Base-by-base conservation (phyloP, 1,140 invertebrate genomes). In the Drosophila kikkawai region DNA sequence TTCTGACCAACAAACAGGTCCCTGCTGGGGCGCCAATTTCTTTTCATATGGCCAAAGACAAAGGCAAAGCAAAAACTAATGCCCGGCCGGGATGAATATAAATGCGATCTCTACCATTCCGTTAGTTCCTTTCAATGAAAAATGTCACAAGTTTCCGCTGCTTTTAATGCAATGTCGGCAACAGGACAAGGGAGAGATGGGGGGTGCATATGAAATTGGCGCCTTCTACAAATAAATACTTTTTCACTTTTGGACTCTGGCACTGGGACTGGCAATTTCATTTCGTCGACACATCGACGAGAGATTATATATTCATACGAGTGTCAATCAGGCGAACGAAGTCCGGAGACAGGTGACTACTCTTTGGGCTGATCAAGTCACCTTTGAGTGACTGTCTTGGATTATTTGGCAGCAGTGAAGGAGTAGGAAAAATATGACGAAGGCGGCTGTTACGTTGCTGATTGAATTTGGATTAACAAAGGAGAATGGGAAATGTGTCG, bases 1-100 rank as follows among this genome's bases (percentile, higher is more conserved):
- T 55, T 64, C 69, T 85, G 82, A 82, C 82, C 82, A 86, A 69
- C 82, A 86, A 86, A 78, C 77, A 84, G 74, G 65, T 71, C 64
- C 74, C 73, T 12, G 22, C n/a, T 9, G 34, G 34, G 48, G 57
- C 39, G 37, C 65, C 59, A 63, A 74, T 68, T 74, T 48, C 57
- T 81, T 71, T 75, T 68, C 67, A 66, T 67, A 69, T 63, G 77
- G 58, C 42, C 53, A 64, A 74, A 76, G 56, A 86, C 75, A 73
- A 64, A 75, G 82, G 67, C 74, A 79, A 84, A 81, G 51, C 67
- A 80, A 90, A 84, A 90, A 90, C 80, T 80, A 88, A 84, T 88
- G 78, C 81, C 65, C 64, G 32, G 7, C 50, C 69, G 71, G 65
- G 63, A 88, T 88, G 85, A 88, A 88, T 88, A 87, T 88, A 88